Evolutionary conservation across 1,140 invertebrate species (phyloP), one percentile per base, ranked within the genome.

Genomic region (Achatina immaculata): DNA sequence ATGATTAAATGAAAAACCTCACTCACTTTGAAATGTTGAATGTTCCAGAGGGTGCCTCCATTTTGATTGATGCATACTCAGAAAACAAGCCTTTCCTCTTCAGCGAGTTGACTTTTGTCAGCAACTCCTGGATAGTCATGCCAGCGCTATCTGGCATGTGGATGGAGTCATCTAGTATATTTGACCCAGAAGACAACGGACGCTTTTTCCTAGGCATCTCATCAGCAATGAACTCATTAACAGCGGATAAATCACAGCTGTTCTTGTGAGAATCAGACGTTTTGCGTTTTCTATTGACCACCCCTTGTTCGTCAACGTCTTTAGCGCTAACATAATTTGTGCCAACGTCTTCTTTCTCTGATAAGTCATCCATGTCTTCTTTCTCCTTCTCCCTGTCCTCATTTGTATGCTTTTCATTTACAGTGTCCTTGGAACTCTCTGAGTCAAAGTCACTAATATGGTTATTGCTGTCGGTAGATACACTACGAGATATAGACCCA

Each of bases 61-160:
- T 93, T 86, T 96, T 95, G 77, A 99, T 96, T 85, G 96, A 95
- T 28, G 94, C 93, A 86, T 93, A 93, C 89, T 99, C 97, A 77
- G 92, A 94, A 92, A 90, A 94, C 90, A 99, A 93, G 1, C 96
- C 97, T 74, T 94, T 93, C 45, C 95, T 93, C 48, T 96, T 95
- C 69, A 94, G 94, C 43, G 93, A 92, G 69, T 94, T 93, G 7
- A 97, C 93, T 88, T 95, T 93, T 83, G 95, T 93, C 31, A 97
- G 94, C 88, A 98, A 94, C 88, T 96, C 95, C 78, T 94, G 93
- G 85, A 97, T 92, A 42, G 93, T 94, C 84, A 94, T 92, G 16
- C 94, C 94, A 19, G 80, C 78, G n/a, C 78, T 82, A 65, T 91
- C 89, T 38, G 89, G 85, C 83, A 88, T 86, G 74, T 91, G 90